Conservation (phyloP, 2,113 vertebrate genomes). For the Salminus brasiliensis region DNA sequence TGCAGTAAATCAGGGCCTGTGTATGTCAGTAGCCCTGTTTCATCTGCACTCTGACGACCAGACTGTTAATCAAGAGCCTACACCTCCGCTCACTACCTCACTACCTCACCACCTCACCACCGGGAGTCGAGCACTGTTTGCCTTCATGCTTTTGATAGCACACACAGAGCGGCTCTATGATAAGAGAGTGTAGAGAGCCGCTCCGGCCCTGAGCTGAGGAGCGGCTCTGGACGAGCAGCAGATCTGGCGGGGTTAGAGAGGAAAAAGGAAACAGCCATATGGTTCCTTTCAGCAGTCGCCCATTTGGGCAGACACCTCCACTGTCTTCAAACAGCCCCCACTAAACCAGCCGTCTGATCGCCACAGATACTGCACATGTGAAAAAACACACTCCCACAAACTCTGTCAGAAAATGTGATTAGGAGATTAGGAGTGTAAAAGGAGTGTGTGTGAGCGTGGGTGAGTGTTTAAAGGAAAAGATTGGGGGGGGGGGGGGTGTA, state of each 20-base stretch:
- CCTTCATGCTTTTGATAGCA: neutral
- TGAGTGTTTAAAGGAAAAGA: neutral
- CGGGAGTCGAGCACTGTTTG: neutral
- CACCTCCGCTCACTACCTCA: slow-evolving; percentile 17
- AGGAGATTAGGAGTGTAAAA: neutral
- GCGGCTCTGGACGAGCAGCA: slow-evolving; percentile 38
- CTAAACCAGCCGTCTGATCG: slow-evolving; percentile 16
- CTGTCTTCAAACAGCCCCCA: slow-evolving; percentile 53
- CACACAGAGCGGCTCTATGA: neutral
- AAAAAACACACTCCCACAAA: slow-evolving; percentile 51
- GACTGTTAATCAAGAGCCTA: neutral
- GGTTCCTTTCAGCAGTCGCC: slow-evolving; percentile 66
- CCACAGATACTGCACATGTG: slow-evolving; percentile 49
- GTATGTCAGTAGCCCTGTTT: neutral
- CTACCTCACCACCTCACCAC: slow-evolving; percentile 15
- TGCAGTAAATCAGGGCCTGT: neutral
- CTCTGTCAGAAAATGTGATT: slow-evolving; percentile 1
- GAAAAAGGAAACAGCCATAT: slow-evolving; percentile 61
- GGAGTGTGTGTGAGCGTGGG: neutral
- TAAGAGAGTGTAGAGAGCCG: neutral
- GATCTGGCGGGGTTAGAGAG: slow-evolving; percentile 37
- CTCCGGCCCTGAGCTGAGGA: neutral
- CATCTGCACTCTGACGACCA: neutral
- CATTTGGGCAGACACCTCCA: slow-evolving; percentile 56
- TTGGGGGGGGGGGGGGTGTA: no score